Base-by-base conservation (phyloP, 2,888 invertebrate genomes). In the Pardosa pseudoannulata region DNA sequence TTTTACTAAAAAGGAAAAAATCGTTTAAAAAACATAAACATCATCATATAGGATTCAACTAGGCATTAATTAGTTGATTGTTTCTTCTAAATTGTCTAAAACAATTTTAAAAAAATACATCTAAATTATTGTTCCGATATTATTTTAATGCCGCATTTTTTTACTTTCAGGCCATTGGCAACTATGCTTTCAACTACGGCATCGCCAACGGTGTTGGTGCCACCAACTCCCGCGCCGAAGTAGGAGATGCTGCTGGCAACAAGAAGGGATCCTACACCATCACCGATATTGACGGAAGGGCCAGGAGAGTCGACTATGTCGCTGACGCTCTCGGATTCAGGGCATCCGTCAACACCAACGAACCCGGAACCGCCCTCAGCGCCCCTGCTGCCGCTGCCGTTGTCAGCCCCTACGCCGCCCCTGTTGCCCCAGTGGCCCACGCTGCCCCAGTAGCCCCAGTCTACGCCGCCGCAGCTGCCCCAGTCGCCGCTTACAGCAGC, bases 121-220 rank as follows among this genome's bases (percentile, higher is more conserved):
- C n/a, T n/a, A n/a, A n/a, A n/a, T n/a, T n/a, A n/a, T n/a, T n/a
- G n/a, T n/a, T n/a, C n/a, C n/a, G n/a, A n/a, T n/a, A n/a, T n/a
- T n/a, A n/a, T n/a, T n/a, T n/a, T n/a, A n/a, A n/a, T n/a, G n/a
- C n/a, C n/a, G n/a, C n/a, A n/a, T 36, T 36, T 36, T 36, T 11
- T 36, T 72, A 13, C 71, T 16, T 11, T 64, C 36, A 88, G 88
- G 82, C 39, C 32, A 39, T 67, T 32, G 88, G 88, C 13, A 88
- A 88, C 64, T 88, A 88, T 62, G 85, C 79, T 11, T 88, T 88
- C 67, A 79, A 73, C 29, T 88, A 88, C 29, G 88, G 87, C 41
- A 88, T 88, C 32, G 78, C 71, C n/a, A 76, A 88, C 28, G 80
- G 62, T 7, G 27, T 28, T 27, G 88, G 88, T 3, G 85, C 88